phyloP scores from a whole-genome alignment of 1,140 invertebrate genomes.

The Aculops lycopersici region DNA sequence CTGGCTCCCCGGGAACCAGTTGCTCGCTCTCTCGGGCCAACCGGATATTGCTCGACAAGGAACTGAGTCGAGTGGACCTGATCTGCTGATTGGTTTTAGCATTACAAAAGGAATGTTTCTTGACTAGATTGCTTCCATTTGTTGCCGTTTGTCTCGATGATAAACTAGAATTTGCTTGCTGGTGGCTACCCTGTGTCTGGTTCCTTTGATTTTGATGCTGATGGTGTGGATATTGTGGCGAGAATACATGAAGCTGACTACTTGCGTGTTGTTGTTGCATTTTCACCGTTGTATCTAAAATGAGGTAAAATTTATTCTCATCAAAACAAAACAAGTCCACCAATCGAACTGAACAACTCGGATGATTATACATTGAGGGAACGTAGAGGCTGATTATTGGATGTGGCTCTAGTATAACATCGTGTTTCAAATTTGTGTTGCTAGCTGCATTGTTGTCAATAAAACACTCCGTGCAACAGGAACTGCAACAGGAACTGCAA shows the following conservation, averaged over 20 bases:
- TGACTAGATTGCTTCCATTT: too few relatives aligned
- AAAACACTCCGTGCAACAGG: too few relatives aligned
- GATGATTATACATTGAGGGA: constrained; percentile 1
- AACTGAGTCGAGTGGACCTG: too few relatives aligned
- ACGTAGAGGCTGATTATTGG: constrained; percentile 4
- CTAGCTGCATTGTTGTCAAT: background rate
- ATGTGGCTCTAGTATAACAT: constrained; percentile 6
- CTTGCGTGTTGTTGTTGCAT: background rate
- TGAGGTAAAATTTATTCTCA: constrained; percentile 3
- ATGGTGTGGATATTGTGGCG: background rate
- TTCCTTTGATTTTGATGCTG: background rate
- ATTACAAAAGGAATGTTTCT: too few relatives aligned
- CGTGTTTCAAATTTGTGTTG: background rate
- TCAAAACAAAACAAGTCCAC: constrained; percentile 1
- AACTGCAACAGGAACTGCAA: too few relatives aligned
- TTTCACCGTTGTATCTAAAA: constrained; percentile 5
- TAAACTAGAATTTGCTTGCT: too few relatives aligned
- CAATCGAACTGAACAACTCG: background rate
- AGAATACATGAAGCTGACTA: background rate
- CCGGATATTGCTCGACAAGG: too few relatives aligned
- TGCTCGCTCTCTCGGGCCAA: too few relatives aligned
- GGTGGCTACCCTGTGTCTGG: too few relatives aligned
- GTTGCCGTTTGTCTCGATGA: too few relatives aligned
- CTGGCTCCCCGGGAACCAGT: too few relatives aligned
- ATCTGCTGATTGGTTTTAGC: too few relatives aligned